These are phyloP conservation scores for Cephus cinctus DNA, from an alignment of 1,140 invertebrate species.

Conservation along the genomic window DNA sequence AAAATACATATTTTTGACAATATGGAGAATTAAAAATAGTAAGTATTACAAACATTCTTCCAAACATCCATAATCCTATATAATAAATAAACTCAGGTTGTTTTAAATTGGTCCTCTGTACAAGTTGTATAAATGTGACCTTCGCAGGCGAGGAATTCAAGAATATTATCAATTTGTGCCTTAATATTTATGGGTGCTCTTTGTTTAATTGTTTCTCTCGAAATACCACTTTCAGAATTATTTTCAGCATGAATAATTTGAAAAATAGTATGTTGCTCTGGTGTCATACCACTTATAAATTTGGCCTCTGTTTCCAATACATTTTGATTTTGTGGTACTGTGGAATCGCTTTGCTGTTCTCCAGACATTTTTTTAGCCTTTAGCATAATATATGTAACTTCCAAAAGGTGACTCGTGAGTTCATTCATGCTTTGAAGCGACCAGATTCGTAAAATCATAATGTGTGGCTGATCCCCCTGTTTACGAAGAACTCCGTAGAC, in stretches of 20 bases:
- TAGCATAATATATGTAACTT: conserved; percentile 27
- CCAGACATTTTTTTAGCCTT: conserved; percentile 24
- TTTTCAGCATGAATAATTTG: conserved; percentile 36
- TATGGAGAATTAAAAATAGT: too few relatives aligned
- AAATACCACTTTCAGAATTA: conserved; percentile 40
- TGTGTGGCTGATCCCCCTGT: conserved; percentile 26
- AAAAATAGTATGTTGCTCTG: conserved; percentile 37
- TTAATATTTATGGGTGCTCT: conserved; percentile 26
- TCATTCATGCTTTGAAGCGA: conserved; percentile 34
- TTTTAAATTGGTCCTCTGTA: conserved; percentile 51
- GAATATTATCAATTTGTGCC: conserved; percentile 37
- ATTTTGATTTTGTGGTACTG: conserved; percentile 7
- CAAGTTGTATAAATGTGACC: conserved; percentile 53
- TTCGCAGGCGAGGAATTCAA: conserved; percentile 48
- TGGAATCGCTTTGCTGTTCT: conserved; percentile 5
- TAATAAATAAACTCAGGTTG: conserved; percentile 37
- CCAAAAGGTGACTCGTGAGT: conserved; percentile 38
- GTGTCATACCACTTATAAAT: conserved; percentile 23
- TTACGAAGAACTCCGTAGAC: conserved; percentile 38
- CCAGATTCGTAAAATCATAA: conserved; percentile 35
- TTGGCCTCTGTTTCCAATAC: conserved; percentile 7
- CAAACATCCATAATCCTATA: too few relatives aligned
- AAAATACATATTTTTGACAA: too few relatives aligned
- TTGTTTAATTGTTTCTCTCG: conserved; percentile 33
- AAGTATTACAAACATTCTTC: too few relatives aligned